Base-by-base conservation (phyloP, 2,888 invertebrate genomes). In the Icerya purchasi region DNA sequence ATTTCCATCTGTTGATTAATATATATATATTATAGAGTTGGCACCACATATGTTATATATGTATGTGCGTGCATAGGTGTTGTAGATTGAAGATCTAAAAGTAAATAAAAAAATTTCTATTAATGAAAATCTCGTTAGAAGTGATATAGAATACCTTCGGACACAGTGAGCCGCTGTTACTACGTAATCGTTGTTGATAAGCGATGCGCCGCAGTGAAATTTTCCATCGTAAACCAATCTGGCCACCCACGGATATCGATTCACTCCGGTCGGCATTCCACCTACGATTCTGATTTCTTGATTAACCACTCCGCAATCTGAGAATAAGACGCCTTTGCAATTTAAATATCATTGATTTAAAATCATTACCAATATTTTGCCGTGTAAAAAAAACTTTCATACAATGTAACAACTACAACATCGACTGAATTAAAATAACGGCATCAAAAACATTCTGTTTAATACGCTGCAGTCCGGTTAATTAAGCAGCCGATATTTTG, bases 161-260 rank as follows among this genome's bases (percentile, higher is more conserved):
- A 89, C 83, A 69, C 89, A 89, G 74, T 89, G 89, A 2, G 89
- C 89, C 0, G 89, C 89, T 0, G 89, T 88, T 59, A 90, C 75
- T 61, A 89, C 86, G 70, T 86, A 87, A 72, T 87, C 85, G 69
- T 83, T 82, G 59, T 85, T 86, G 53, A 90, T 75, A 24, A 89
- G 75, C 2, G 87, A 86, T 22, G 83, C 89, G 0, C 89, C 89
- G 68, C 89, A 90, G 70, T 89, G 89, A 73, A 88, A 89, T 71
- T 84, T 84, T 0, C 88, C 87, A 68, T 89, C 86, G 70, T 89
- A 89, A 18, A 89, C 83, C 59, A 90, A 76, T 53, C 88, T 77
- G 2, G 86, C 89, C 72, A 89, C 79, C 89, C 89, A 89, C 8
- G 89, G 89, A 71, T 86, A 89, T 65, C 83, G 80, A 73, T 88